phyloP scores from a whole-genome alignment of 2,888 invertebrate species.

The Leptopilina drosophilae region DNA sequence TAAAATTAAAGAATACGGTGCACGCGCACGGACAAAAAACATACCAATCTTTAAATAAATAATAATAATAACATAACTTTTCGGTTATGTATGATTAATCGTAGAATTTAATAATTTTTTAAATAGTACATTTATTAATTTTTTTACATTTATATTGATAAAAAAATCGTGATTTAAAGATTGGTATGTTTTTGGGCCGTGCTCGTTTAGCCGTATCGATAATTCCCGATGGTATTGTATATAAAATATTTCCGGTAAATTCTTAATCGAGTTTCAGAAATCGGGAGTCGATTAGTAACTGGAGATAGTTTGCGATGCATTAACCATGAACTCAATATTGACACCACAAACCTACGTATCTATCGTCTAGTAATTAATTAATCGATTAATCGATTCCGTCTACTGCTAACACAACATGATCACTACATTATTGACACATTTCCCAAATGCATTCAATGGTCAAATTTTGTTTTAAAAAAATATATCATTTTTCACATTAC shows the following conservation, averaged over 20 bases:
- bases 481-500: neutral
- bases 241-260: neutral
- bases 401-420: slow-evolving; percentile 48
- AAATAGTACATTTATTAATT: too few species aligned
- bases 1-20: too few species aligned
- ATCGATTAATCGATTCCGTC: slow-evolving; percentile 68
- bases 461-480: slow-evolving; percentile 14
- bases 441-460: neutral
- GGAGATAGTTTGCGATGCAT: slow-evolving; percentile 62
- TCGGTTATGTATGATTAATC: too few species aligned
- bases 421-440: slow-evolving; percentile 47
- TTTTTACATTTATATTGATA: too few species aligned
- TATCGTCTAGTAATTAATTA: slow-evolving; percentile 69
- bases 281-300: slow-evolving; percentile 55
- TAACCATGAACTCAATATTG: slow-evolving; percentile 72
- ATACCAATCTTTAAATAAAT: too few species aligned
- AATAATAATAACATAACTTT: too few species aligned
- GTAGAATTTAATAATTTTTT: too few species aligned
- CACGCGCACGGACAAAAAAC: too few species aligned
- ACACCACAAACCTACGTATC: slow-evolving; percentile 68
- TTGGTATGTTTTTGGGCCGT: too few species aligned
- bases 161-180: too few species aligned
- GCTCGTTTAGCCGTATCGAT: too few species aligned
- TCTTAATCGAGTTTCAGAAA: slow-evolving; percentile 32
- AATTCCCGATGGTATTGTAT: too few species aligned